A percentile compares a stretch with the other conserved stretches of the same genome.
These are phyloP conservation scores for Carcharodon carcharias DNA, from an alignment of 2,797 vertebrate genomes.

Conservation along the genomic window DNA sequence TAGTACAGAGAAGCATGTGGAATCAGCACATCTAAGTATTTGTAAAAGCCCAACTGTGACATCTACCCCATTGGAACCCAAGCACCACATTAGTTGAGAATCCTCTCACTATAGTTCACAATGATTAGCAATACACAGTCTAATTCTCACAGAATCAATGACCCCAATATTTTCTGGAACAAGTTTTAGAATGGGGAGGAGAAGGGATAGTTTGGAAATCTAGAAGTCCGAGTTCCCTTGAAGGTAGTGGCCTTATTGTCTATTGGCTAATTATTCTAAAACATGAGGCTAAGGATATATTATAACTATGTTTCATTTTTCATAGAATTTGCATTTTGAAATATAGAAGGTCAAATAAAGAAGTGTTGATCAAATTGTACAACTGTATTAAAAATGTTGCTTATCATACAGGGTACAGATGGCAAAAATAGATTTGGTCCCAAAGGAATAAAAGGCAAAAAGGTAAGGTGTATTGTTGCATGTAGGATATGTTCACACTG, in stretches of 20 bases:
- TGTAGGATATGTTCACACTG: background rate
- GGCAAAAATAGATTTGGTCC: constrained; percentile 12
- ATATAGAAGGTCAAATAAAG: background rate
- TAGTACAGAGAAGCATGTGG: background rate
- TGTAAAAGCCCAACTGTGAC: background rate
- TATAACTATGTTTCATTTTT: background rate
- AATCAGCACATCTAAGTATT: background rate
- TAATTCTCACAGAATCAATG: background rate
- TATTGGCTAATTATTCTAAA: background rate
- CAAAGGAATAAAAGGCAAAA: constrained; percentile 8
- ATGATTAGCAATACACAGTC: background rate
- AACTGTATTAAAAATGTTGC: background rate
- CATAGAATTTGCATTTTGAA: background rate
- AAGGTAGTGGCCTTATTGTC: background rate
- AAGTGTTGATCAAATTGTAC: background rate
- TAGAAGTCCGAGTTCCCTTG: background rate
- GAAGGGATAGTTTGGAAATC: background rate
- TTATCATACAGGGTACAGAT: background rate
- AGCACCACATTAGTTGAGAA: background rate
- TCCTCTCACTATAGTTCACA: background rate
- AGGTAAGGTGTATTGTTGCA: background rate
- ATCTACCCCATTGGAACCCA: background rate
- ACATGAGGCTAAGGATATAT: background rate
- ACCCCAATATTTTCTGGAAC: background rate
- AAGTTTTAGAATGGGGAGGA: background rate